phyloP scores from a whole-genome alignment of 2,888 invertebrate genomes.

The Phragmatobia fuliginosa region DNA sequence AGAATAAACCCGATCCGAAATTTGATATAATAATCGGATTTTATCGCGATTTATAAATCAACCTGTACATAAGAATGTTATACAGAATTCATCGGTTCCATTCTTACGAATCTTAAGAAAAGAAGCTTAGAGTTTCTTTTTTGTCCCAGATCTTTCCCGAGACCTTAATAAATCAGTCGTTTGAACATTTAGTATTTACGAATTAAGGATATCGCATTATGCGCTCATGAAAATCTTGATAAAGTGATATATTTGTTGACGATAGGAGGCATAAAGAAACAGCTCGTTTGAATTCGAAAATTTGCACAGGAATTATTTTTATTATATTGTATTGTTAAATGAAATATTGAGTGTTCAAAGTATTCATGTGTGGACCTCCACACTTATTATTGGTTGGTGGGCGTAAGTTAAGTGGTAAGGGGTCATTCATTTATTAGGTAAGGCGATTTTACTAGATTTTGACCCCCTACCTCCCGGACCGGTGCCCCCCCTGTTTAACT shows the following conservation, averaged over 20 bases:
- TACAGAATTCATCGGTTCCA: conserved; percentile 65
- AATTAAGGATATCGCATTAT: conserved; percentile 65
- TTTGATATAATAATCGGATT: conserved; percentile 19
- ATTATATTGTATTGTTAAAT: conserved; percentile 23
- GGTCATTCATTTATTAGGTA: too few species aligned
- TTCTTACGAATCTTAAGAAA: conserved; percentile 64
- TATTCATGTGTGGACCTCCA: not conserved
- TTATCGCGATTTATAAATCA: conserved; percentile 58
- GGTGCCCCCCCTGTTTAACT: too few species aligned
- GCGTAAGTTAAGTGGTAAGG: not conserved
- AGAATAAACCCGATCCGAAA: not conserved
- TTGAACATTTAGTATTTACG: conserved; percentile 62
- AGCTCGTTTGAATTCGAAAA: conserved; percentile 35
- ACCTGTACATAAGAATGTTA: conserved; percentile 57
- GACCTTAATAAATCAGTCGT: conserved; percentile 79
- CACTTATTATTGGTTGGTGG: not conserved
- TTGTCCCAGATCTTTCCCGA: conserved; percentile 56
- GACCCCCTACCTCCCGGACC: too few species aligned
- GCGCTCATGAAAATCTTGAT: conserved; percentile 66
- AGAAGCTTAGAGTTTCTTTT: conserved; percentile 57
- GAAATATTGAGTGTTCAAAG: conserved; percentile 20
- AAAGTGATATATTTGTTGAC: conserved; percentile 57
- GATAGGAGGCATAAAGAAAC: conserved; percentile 50
- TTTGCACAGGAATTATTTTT: conserved; percentile 30
- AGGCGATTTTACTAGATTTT: too few species aligned